Evolutionary conservation across 2,113 vertebrate genomes (phyloP), one percentile per base, ranked within the genome.

Genomic region (Junco hyemalis): DNA sequence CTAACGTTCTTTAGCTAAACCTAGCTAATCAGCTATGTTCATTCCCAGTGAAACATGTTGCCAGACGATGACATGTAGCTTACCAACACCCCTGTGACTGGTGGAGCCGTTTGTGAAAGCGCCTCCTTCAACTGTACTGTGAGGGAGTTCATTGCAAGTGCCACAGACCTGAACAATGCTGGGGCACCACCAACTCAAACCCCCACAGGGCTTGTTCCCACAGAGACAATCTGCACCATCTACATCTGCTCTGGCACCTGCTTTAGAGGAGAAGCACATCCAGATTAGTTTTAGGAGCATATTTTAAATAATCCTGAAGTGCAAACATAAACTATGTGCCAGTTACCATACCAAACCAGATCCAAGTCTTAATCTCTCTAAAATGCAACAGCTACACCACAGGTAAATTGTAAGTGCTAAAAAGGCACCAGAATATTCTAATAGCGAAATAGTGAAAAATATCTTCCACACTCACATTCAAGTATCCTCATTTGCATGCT

Each of bases 201-300:
- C 83, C 42, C 3, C 0, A 0, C 7, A 23, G 14, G 5, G 28
- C 5, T 17, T 35, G 4, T 9, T 76, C 11, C 31, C 81, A 42
- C 21, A 54, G 17, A 48, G 3, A 45, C 6, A 36, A 44, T 33
- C 36, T 26, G 9, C 22, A 70, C 4, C 25, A 36, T 61, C 90
- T 72, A 24, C 60, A 20, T n/a, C 16, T 68, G 12, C 0, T 1
- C 20, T 86, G 21, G 18, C 13, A 12, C 21, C 59, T 66, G 28
- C 29, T 20, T 26, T 26, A 66, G n/a, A 61, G 45, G 12, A 47
- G 18, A 92, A 73, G 36, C 4, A 61, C 13, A 50, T 40, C 1
- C 28, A 42, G 47, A 61, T 48, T 69, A 20, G 17, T 44, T 20
- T 44, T 44, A 44, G 1, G 5, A 45, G 7, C 11, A 44, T 33